Percentiles rank a stretch among this genome's conserved stretches.
These are phyloP conservation scores for Leptonema lineaticorne DNA, from an alignment of 1,140 invertebrate genomes.

Conservation along the genomic window DNA sequence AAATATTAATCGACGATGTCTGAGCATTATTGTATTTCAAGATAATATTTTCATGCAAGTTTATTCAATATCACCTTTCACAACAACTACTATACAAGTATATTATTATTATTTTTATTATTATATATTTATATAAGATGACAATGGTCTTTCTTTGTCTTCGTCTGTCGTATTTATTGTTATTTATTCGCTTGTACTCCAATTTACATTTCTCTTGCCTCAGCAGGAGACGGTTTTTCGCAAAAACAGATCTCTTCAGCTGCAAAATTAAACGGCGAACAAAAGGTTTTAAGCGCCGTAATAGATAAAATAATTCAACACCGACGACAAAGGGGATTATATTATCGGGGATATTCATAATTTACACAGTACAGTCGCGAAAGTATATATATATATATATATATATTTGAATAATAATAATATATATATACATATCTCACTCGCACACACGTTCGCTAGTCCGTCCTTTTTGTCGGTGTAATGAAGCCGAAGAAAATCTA, in stretches of 20 bases:
- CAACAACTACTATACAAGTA: too few relatives aligned
- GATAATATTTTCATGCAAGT: too few relatives aligned
- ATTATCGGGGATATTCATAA: conserved; percentile 32
- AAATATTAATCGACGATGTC: too few relatives aligned
- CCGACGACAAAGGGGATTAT: conserved; percentile 30
- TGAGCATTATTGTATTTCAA: too few relatives aligned
- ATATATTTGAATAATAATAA: too few relatives aligned
- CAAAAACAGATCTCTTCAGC: conserved; percentile 20
- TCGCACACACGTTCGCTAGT: neutral
- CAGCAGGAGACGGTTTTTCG: too few relatives aligned
- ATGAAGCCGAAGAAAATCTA: conserved; percentile 22
- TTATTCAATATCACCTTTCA: too few relatives aligned
- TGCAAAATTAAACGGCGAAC: conserved; percentile 32
- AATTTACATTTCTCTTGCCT: too few relatives aligned
- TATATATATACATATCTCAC: neutral
- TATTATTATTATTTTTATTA: neutral
- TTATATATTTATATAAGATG: neutral
- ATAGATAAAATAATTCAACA: conserved; percentile 28
- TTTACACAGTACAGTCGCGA: neutral
- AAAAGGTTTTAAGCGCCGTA: conserved; percentile 21
- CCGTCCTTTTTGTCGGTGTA: neutral
- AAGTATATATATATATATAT: too few relatives aligned
- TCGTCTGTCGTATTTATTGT: too few relatives aligned
- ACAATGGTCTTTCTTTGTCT: too few relatives aligned
- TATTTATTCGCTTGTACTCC: too few relatives aligned